These are phyloP conservation scores for Proteles cristata DNA, from an alignment of 2,113 vertebrate species.

Conservation along the genomic window DNA sequence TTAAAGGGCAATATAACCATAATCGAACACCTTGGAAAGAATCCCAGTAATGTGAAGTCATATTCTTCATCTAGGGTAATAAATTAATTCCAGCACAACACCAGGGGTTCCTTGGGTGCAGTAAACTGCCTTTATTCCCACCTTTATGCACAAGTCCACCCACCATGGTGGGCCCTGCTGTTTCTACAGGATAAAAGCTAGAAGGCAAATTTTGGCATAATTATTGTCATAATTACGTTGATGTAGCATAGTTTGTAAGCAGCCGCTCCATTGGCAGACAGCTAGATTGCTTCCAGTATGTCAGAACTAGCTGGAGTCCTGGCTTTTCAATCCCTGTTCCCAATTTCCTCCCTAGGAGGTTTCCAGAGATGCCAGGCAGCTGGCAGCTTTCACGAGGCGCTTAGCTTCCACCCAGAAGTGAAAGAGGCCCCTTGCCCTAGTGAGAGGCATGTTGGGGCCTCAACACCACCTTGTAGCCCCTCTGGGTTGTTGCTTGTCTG, in stretches of 20 bases:
- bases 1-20: neutral
- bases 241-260: neutral
- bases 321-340: neutral
- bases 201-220: neutral
- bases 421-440: neutral
- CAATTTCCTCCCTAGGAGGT: neutral
- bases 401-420: neutral
- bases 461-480: accelerated
- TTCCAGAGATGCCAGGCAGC: neutral
- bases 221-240: too few relatives aligned
- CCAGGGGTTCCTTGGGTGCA: accelerated
- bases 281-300: neutral
- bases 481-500: neutral
- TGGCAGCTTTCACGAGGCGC: neutral
- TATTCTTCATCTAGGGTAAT: neutral
- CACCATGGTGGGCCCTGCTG: accelerated
- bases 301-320: neutral
- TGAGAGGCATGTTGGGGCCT: accelerated
- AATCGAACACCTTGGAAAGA: neutral
- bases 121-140: neutral
- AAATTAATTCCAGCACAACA: neutral
- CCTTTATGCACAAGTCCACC: accelerated
- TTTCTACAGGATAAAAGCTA: neutral
- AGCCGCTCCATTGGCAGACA: neutral
- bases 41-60: too few relatives aligned